These are phyloP conservation scores for Acanthosoma haemorrhoidale DNA, from an alignment of 2,888 invertebrate genomes.

Conservation along the genomic window DNA sequence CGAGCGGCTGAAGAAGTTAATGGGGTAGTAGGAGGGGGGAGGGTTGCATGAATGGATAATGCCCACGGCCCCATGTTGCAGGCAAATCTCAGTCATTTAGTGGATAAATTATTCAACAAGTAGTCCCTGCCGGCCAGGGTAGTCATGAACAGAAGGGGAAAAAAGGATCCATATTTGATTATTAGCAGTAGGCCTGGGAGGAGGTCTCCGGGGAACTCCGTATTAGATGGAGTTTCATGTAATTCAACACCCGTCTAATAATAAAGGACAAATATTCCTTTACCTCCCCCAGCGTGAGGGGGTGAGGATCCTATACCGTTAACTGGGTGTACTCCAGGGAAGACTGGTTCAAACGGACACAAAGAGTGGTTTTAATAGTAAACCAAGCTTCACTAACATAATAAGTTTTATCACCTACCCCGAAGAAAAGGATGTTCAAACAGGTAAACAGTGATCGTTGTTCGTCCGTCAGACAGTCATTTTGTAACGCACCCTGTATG, in stretches of 20 bases:
- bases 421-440: too few species aligned
- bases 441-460: too few species aligned
- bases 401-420: too few species aligned
- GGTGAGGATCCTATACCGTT: too few species aligned
- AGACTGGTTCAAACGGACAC: too few species aligned
- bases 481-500: too few species aligned
- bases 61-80: neutral
- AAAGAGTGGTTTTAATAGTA: too few species aligned
- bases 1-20: neutral
- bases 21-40: neutral
- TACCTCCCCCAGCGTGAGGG: neutral
- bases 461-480: too few species aligned
- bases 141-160: neutral
- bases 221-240: neutral
- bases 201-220: neutral
- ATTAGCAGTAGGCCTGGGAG: neutral
- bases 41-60: neutral
- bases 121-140: too few species aligned
- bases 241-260: neutral
- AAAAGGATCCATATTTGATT: conserved; percentile 12
- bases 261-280: neutral
- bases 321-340: too few species aligned
- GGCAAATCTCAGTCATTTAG: conserved; percentile 7
- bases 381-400: too few species aligned
- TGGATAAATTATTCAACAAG: neutral